A percentile compares a stretch with the other conserved stretches of the same genome.
phyloP scores from a whole-genome alignment of 2,797 vertebrate genomes.

The Gorsachius magnificus region DNA sequence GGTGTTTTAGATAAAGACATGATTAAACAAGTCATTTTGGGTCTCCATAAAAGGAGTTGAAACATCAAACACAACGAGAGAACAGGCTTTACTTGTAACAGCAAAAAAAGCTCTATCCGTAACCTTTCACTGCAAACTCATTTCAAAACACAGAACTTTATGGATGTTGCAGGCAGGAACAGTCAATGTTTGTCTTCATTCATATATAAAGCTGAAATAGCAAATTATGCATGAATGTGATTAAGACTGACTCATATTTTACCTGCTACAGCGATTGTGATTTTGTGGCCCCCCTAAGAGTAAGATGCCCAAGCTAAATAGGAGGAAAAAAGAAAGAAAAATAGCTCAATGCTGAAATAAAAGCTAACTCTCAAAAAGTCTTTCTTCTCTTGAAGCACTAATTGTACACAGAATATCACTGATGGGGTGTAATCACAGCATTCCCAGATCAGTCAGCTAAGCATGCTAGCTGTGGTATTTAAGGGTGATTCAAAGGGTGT shows the following conservation, averaged over 20 bases:
- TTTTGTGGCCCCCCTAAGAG: not conserved
- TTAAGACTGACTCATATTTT: not conserved
- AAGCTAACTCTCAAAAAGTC: not conserved
- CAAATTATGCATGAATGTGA: not conserved
- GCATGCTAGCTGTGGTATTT: not conserved
- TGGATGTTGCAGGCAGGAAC: not conserved
- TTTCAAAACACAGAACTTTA: not conserved
- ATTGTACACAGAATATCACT: not conserved
- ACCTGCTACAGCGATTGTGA: not conserved
- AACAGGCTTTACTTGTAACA: not conserved
- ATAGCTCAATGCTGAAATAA: not conserved
- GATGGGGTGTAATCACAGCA: not conserved
- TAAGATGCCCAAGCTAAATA: not conserved
- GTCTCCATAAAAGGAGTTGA: not conserved
- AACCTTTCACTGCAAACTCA: not conserved
- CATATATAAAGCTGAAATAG: not conserved
- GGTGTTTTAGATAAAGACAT: not conserved
- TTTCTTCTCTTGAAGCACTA: not conserved
- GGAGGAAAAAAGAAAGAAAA: not conserved
- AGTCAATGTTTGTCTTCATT: not conserved
- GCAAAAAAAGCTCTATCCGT: not conserved
- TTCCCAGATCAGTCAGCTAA: not conserved
- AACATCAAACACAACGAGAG: constrained; percentile 36
- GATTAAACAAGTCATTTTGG: not conserved
- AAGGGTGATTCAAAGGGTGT: not conserved